Conservation (phyloP, 2,113 vertebrate genomes). For the Sander vitreus region DNA sequence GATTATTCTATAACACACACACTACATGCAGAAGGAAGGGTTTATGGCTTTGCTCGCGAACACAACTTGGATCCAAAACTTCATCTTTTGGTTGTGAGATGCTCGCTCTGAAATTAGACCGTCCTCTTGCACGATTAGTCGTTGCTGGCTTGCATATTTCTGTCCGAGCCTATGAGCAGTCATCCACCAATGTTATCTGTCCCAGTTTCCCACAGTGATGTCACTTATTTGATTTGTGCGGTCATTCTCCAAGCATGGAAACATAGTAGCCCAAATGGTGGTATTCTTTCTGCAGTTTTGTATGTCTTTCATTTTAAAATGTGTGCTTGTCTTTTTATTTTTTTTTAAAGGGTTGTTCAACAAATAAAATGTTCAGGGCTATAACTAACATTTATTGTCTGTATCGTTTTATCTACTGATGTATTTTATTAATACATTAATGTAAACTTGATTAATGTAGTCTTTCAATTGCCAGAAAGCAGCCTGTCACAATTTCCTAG, state of each 20-base stretch:
- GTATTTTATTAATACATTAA: no score
- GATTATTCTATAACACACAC: constrained; percentile 1
- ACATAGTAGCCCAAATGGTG: constrained; percentile 16
- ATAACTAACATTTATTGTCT: neutral
- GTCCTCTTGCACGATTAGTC: neutral
- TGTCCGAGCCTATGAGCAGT: constrained; percentile 28
- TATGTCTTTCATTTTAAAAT: neutral
- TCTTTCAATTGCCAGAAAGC: constrained; percentile 8
- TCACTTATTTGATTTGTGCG: constrained; percentile 45
- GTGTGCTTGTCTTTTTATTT: neutral
- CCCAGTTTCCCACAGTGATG: constrained; percentile 63
- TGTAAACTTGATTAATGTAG: no score
- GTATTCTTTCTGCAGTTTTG: neutral
- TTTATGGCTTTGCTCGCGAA: neutral
- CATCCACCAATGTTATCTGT: constrained; percentile 34
- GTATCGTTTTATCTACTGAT: neutral
- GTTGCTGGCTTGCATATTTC: constrained; percentile 36
- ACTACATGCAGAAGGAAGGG: neutral
- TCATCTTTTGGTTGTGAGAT: neutral
- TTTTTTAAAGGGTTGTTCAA: neutral
- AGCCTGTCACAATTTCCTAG: neutral
- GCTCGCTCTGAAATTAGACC: neutral
- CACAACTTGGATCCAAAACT: neutral
- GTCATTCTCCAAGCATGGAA: constrained; percentile 19
- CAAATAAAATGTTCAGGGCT: neutral